phyloP scores from a whole-genome alignment of 1,140 invertebrate genomes.

The Trichoplusia ni region DNA sequence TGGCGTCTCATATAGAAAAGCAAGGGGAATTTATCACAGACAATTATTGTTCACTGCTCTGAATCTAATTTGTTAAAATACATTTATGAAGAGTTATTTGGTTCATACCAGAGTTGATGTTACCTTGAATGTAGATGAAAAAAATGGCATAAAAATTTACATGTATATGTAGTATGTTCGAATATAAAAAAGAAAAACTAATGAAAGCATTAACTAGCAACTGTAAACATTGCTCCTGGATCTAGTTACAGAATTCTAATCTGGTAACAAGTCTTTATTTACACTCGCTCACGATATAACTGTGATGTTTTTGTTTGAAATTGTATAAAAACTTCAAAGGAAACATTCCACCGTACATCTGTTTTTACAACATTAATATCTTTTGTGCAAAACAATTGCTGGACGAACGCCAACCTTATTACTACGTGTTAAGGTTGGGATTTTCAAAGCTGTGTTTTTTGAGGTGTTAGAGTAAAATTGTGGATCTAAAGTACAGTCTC shows the following conservation, averaged over 20 bases:
- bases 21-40: too few relatives aligned
- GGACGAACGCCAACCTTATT: background rate
- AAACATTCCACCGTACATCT: conserved; percentile 19
- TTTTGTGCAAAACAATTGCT: background rate
- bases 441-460: background rate
- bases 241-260: too few relatives aligned
- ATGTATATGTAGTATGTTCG: too few relatives aligned
- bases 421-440: background rate
- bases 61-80: too few relatives aligned
- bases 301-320: conserved; percentile 25
- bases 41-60: too few relatives aligned
- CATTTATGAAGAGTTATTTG: background rate
- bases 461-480: background rate
- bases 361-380: conserved; percentile 2
- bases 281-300: conserved; percentile 8
- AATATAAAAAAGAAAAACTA: too few relatives aligned
- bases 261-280: too few relatives aligned
- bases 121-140: background rate
- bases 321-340: conserved; percentile 28
- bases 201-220: too few relatives aligned
- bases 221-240: too few relatives aligned
- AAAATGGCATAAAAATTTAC: background rate
- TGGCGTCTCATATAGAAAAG: too few relatives aligned
- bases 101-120: background rate
- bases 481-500: conserved; percentile 18